phyloP scores from a whole-genome alignment of 2,888 invertebrate species.

The Ctenicera cuprea region DNA sequence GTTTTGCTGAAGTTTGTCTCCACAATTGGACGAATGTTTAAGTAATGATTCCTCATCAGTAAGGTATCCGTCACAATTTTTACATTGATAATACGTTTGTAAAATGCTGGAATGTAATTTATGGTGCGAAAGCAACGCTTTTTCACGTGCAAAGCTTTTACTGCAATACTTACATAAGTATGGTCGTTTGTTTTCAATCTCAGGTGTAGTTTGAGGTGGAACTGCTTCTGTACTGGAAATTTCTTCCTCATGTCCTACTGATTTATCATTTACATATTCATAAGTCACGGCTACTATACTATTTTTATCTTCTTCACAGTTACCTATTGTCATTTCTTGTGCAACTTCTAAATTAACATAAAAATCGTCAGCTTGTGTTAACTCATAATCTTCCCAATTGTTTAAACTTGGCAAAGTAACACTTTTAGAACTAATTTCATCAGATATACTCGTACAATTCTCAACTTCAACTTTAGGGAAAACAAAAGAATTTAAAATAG shows the following conservation, averaged over 20 bases:
- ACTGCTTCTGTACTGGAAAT: background rate
- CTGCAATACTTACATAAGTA: constrained; percentile 67
- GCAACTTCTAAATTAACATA: constrained; percentile 46
- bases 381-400: constrained; percentile 17
- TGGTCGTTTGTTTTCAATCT: constrained; percentile 59
- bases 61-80: constrained; percentile 73
- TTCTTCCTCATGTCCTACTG: background rate
- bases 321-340: constrained; percentile 65
- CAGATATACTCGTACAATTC: constrained; percentile 8
- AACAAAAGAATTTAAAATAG: constrained; percentile 60
- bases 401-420: constrained; percentile 47
- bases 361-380: background rate
- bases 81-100: constrained; percentile 66
- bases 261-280: constrained; percentile 13
- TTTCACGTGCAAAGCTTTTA: constrained; percentile 70
- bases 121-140: constrained; percentile 71
- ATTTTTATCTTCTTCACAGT: constrained; percentile 5
- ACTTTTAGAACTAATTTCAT: constrained; percentile 33
- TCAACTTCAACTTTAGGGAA: constrained; percentile 9
- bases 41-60: constrained; percentile 70
- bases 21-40: constrained; percentile 69
- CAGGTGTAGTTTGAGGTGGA: background rate
- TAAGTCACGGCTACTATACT: background rate
- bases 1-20: background rate
- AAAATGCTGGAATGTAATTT: constrained; percentile 56